phyloP scores from a whole-genome alignment of 2,888 invertebrate species.

The Neuroscelio doddi region DNA sequence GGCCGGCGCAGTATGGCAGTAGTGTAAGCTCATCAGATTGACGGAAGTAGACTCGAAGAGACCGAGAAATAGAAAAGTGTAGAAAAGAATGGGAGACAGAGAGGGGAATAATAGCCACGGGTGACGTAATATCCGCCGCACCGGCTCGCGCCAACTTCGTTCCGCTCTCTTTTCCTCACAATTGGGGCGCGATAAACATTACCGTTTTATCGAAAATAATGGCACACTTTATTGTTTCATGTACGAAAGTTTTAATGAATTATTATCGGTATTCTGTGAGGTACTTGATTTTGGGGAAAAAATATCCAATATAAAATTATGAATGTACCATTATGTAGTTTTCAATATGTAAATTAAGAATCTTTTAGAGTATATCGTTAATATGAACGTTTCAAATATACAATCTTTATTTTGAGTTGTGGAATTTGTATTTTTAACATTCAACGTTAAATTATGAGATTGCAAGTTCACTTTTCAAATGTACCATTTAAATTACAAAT shows the following conservation, averaged over 20 bases:
- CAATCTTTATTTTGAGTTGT: too few relatives aligned
- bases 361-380: too few relatives aligned
- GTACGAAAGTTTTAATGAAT: neutral
- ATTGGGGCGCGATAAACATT: slow-evolving; percentile 21
- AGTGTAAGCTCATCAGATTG: slow-evolving; percentile 60
- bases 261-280: too few relatives aligned
- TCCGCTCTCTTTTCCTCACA: slow-evolving; percentile 53
- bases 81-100: slow-evolving; percentile 30
- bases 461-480: too few relatives aligned
- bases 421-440: too few relatives aligned
- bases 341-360: too few relatives aligned
- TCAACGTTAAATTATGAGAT: too few relatives aligned
- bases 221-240: slow-evolving; percentile 4
- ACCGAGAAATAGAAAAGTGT: slow-evolving; percentile 38
- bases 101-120: slow-evolving; percentile 35
- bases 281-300: slow-evolving; percentile 11
- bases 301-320: too few relatives aligned
- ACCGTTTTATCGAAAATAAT: slow-evolving; percentile 18
- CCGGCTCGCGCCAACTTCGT: slow-evolving; percentile 45
- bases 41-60: slow-evolving; percentile 51
- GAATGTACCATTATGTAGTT: too few relatives aligned
- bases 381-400: too few relatives aligned
- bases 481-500: too few relatives aligned
- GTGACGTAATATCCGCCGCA: slow-evolving; percentile 65
- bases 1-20: slow-evolving; percentile 63